These are phyloP conservation scores for Piaya cayana DNA, from an alignment of 2,113 vertebrate species.

Conservation along the genomic window DNA sequence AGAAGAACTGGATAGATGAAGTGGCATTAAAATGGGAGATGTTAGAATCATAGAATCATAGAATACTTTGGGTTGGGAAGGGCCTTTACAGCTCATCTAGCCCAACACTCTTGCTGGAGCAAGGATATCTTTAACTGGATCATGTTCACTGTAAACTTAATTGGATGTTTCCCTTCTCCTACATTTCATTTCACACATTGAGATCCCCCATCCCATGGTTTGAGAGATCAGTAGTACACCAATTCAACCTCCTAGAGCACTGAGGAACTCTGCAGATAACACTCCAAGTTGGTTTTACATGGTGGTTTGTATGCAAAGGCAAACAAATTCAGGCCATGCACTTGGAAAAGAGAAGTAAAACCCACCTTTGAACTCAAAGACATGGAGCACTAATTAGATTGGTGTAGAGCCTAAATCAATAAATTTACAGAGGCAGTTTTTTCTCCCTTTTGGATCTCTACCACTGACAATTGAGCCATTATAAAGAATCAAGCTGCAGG, in stretches of 20 bases:
- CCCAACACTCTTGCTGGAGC: no score
- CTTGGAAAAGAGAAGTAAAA: not conserved
- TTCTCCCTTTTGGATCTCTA: not conserved
- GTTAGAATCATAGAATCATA: no score
- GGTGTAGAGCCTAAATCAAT: not conserved
- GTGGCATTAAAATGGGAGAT: not conserved
- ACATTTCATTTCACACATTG: not conserved
- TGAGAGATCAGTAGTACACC: not conserved
- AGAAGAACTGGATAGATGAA: not conserved
- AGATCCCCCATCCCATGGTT: not conserved
- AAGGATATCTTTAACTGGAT: no score
- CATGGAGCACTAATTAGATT: not conserved
- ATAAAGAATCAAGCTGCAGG: not conserved
- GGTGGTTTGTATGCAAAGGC: not conserved
- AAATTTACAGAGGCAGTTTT: not conserved
- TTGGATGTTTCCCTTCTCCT: not conserved
- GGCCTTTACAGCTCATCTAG: no score
- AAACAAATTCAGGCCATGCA: not conserved
- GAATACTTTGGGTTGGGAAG: no score
- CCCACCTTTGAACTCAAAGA: not conserved
- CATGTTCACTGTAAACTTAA: not conserved
- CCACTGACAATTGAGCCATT: not conserved
- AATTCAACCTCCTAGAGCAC: accelerated
- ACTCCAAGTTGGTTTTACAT: not conserved
- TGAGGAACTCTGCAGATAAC: not conserved